Evolutionary conservation across 2,888 invertebrate genomes (phyloP).

Genomic region (Dioctria linearis): DNA sequence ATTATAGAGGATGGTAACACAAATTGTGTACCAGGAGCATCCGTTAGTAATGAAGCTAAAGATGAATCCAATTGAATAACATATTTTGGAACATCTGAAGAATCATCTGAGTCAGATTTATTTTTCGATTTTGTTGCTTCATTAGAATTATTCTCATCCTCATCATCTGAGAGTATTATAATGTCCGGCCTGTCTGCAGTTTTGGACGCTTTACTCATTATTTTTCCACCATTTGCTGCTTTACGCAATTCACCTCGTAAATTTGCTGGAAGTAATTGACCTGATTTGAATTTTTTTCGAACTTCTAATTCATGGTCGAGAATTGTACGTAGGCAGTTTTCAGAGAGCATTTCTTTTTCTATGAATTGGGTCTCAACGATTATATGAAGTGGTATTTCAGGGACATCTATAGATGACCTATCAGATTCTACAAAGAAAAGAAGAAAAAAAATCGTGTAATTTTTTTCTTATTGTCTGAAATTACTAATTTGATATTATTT

Average conservation of each 20-base stretch:
- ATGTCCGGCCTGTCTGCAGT: neutral
- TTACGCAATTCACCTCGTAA: neutral
- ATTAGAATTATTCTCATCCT: neutral
- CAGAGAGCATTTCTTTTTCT: neutral
- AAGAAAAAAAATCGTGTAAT: too few relatives aligned
- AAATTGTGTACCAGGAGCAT: neutral
- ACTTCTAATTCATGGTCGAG: neutral
- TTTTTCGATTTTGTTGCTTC: neutral
- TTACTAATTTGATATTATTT: too few relatives aligned
- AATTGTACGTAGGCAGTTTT: neutral
- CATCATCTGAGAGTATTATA: slow-evolving; percentile 8
- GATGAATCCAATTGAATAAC: neutral
- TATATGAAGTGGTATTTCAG: neutral
- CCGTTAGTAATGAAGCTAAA: neutral
- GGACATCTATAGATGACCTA: neutral
- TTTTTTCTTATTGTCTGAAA: too few relatives aligned
- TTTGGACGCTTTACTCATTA: neutral
- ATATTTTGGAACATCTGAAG: neutral
- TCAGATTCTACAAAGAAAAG: too few relatives aligned
- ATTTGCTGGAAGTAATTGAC: slow-evolving; percentile 1
- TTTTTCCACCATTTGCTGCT: neutral
- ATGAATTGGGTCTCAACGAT: neutral
- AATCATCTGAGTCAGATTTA: neutral
- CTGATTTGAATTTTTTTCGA: neutral
- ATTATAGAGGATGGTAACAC: neutral